A percentile compares a stretch with the other conserved stretches of the same genome.
phyloP scores from a whole-genome alignment of 1,140 invertebrate genomes.

The Holotrichia oblita region DNA sequence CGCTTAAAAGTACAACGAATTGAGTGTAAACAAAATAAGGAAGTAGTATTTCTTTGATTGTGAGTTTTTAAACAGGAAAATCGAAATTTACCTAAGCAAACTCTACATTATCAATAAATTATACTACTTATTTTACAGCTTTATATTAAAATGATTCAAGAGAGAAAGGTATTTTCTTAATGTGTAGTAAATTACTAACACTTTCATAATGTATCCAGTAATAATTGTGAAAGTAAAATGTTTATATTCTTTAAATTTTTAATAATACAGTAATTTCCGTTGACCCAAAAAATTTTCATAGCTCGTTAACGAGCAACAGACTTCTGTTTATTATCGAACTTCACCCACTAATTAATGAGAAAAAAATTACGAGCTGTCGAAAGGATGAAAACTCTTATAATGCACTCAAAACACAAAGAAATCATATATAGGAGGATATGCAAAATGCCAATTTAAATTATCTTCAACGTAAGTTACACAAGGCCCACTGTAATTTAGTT shows the following conservation, averaged over 20 bases:
- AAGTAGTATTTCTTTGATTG: no score
- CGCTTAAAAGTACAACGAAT: no score
- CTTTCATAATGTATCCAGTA: no score
- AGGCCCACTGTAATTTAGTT: constrained; percentile 38
- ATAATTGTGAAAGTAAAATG: background rate
- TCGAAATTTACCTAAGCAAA: no score
- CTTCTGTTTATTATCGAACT: constrained; percentile 5
- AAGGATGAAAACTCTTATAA: constrained; percentile 6
- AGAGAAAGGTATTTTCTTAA: no score
- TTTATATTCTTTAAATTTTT: background rate
- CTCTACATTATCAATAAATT: no score
- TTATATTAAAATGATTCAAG: no score
- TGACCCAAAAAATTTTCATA: constrained; percentile 32
- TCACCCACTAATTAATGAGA: constrained; percentile 26
- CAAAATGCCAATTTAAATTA: constrained; percentile 37
- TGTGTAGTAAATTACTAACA: no score
- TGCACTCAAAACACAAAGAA: background rate
- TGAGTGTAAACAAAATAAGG: no score
- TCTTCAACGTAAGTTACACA: constrained; percentile 15
- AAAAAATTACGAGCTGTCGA: constrained; percentile 9
- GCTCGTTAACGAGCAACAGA: constrained; percentile 11
- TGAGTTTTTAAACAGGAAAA: no score
- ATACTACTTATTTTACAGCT: no score
- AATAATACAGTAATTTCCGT: constrained; percentile 15
- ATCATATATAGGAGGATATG: background rate